Evolutionary conservation across 92 coral and sea anemone species (phyloP), one percentile per base, ranked within the genome.

Genomic region (Porites rus): DNA sequence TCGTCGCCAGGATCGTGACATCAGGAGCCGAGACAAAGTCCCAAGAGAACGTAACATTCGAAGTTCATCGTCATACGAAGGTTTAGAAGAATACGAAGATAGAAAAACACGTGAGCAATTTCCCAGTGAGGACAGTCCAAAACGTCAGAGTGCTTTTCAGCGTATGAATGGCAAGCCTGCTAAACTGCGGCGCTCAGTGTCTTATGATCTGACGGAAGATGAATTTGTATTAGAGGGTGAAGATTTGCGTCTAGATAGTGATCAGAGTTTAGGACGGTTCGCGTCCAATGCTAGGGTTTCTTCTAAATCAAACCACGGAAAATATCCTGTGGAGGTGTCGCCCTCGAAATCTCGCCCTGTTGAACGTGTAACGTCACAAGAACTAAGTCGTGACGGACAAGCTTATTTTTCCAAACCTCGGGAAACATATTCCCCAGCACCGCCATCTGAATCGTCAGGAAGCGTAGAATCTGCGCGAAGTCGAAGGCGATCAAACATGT

Each of bases 371-470:
- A 52, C 19, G 22, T 53, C 73, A 60, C 18, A 56, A 50, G 65
- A 83, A 16, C 16, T 43, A 17, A 79, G 74, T 75, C 58, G 7
- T 12, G 65, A 17, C 12, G 51, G 71, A 38, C 67, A 31, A 7
- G 7, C 18, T 31, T 46, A 73, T 74, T 25, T 9, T 1, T 68
- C 77, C 28, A 53, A 17, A 24, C 59, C 69, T 64, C 20, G 17
- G 38, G 72, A 63, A 69, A 38, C 60, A 8, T 68, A 17, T 19
- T 70, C 67, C 51, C 21, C 65, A 64, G 17, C 7, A 8, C 51
- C 31, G 28, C 80, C 62, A 14, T 64, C 87, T 6, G 87, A 74
- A 17, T 83, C 87, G 21, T 74, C 87, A 50, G 87, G 60, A 83
- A 83, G 80, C 65, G 72, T 83, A 18, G 80, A 74, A 76, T 74